Percentiles rank a stretch among this genome's conserved stretches.
Evolutionary conservation across 1,140 invertebrate species (phyloP).

Genomic region (Sycophila sp.): DNA sequence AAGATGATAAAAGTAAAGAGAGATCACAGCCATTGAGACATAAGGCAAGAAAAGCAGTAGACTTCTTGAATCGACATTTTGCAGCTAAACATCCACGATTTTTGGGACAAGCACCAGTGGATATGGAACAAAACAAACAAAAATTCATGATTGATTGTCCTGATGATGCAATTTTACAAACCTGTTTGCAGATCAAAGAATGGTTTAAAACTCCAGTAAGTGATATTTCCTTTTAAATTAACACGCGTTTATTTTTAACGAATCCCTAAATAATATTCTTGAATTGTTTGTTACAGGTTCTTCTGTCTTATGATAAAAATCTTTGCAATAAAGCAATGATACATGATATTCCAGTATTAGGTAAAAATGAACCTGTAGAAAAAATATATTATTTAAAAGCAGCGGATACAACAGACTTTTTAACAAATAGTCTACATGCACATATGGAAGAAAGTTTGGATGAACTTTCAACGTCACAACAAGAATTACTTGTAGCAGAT

Average conservation of each 20-base stretch:
- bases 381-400: conserved; percentile 51
- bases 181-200: conserved; percentile 57
- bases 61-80: conserved; percentile 58
- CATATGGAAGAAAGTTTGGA: not conserved
- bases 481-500: conserved; percentile 47
- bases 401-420: conserved; percentile 24
- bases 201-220: conserved; percentile 49
- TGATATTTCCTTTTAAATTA: not conserved
- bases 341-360: conserved; percentile 51
- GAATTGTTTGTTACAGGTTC: conserved; percentile 46
- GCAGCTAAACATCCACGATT: conserved; percentile 56
- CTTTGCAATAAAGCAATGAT: conserved; percentile 62
- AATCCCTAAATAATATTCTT: not conserved
- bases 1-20: conserved; percentile 49
- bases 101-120: conserved; percentile 56
- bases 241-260: not conserved
- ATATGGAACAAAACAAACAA: conserved; percentile 53
- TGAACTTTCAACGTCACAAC: conserved; percentile 5
- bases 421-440: conserved; percentile 21
- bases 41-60: conserved; percentile 55
- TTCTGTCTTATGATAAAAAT: conserved; percentile 62
- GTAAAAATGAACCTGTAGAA: conserved; percentile 52
- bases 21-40: conserved; percentile 41
- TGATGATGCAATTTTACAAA: conserved; percentile 63
- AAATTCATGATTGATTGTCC: conserved; percentile 54